Evolutionary conservation across 2,888 invertebrate species (phyloP).

Genomic region (Dasysyrphus albostriatus): DNA sequence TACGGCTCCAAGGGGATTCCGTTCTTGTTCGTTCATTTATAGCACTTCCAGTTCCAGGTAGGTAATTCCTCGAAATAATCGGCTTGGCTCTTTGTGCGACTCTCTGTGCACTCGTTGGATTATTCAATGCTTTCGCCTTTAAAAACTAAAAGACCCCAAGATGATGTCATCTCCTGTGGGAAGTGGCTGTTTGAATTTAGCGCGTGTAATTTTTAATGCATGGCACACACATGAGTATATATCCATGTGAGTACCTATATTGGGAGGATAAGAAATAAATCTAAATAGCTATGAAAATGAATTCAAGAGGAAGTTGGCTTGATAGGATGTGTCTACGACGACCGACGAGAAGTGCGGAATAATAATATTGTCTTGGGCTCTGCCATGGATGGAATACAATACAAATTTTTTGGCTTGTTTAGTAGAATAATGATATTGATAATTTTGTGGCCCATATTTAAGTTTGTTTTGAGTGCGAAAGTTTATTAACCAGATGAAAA

Average conservation of each 20-base stretch:
- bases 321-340: slow-evolving; percentile 32
- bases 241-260: neutral
- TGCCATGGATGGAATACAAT: slow-evolving; percentile 3
- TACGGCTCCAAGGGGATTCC: slow-evolving; percentile 33
- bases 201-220: slow-evolving; percentile 34
- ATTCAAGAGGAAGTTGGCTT: slow-evolving; percentile 34
- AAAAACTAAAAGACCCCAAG: slow-evolving; percentile 12
- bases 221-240: slow-evolving; percentile 14
- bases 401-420: neutral
- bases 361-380: slow-evolving; percentile 14
- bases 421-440: slow-evolving; percentile 11
- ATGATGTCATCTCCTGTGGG: slow-evolving; percentile 62
- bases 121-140: slow-evolving; percentile 17
- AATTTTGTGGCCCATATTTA: slow-evolving; percentile 3
- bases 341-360: slow-evolving; percentile 13
- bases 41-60: slow-evolving; percentile 67
- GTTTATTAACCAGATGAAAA: slow-evolving; percentile 9
- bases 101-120: slow-evolving; percentile 54
- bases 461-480: slow-evolving; percentile 14
- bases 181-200: slow-evolving; percentile 14
- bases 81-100: slow-evolving; percentile 41
- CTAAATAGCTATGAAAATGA: slow-evolving; percentile 7
- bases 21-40: slow-evolving; percentile 34
- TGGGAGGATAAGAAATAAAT: slow-evolving; percentile 3
- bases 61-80: slow-evolving; percentile 65